A percentile compares a stretch with the other conserved stretches of the same genome.
Conservation (phyloP, 2,113 vertebrate species). For the Melanerpes aurifrons region DNA sequence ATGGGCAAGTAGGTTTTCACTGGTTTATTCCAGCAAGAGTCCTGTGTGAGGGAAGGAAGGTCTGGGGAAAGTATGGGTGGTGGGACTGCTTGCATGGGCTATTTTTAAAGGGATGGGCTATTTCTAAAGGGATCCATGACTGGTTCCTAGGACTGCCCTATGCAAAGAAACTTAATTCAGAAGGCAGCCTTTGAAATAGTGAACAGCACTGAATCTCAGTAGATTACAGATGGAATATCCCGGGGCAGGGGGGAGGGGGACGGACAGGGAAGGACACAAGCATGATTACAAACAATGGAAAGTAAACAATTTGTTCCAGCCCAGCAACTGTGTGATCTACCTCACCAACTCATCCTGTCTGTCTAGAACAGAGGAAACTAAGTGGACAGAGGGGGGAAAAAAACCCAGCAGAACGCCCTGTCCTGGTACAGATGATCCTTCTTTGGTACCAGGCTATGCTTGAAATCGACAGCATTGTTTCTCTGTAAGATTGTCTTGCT, state of each 20-base stretch:
- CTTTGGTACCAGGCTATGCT: not conserved
- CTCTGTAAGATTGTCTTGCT: slow-evolving; percentile 5
- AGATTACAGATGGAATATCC: not conserved
- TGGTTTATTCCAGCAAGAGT: not conserved
- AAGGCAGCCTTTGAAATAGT: not conserved
- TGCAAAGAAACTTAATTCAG: not conserved
- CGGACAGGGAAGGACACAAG: not conserved
- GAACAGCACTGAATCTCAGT: not conserved
- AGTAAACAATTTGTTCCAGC: slow-evolving; percentile 61
- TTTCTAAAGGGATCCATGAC: not conserved
- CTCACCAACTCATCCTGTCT: slow-evolving; percentile 61
- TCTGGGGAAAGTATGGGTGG: not conserved
- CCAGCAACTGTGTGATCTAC: slow-evolving; percentile 35
- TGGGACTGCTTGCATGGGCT: not conserved
- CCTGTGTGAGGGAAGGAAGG: not conserved
- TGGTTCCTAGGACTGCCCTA: not conserved
- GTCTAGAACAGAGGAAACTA: slow-evolving; percentile 57
- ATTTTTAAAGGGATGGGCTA: not conserved
- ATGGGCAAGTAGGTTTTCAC: rapidly evolving
- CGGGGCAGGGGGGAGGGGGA: not conserved
- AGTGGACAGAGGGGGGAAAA: slow-evolving; percentile 5
- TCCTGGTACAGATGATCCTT: slow-evolving; percentile 34
- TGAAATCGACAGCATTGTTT: not conserved
- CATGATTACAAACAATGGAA: slow-evolving; percentile 57
- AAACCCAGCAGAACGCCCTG: not conserved